These are phyloP conservation scores for Pogonocherus hispidulus DNA, from an alignment of 2,888 invertebrate genomes.

Conservation along the genomic window DNA sequence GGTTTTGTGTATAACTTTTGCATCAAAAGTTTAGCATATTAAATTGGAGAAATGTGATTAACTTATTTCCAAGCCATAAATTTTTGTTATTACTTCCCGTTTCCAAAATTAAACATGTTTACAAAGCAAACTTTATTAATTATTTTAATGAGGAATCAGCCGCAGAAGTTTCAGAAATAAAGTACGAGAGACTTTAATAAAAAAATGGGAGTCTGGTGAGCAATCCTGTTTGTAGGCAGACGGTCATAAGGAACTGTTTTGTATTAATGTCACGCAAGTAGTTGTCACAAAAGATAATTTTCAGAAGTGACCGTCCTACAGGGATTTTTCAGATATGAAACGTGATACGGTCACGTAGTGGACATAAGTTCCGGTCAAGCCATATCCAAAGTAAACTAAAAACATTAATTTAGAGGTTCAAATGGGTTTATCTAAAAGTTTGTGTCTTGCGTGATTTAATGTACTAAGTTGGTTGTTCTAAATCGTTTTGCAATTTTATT, in stretches of 20 bases:
- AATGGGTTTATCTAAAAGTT: conserved; percentile 41
- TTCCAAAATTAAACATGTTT: too few species aligned
- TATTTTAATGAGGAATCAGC: too few species aligned
- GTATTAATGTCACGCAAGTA: conserved; percentile 24
- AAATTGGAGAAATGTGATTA: too few species aligned
- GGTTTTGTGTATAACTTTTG: too few species aligned
- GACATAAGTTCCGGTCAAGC: conserved; percentile 33
- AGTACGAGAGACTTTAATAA: too few species aligned
- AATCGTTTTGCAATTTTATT: conserved; percentile 37
- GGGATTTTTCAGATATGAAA: conserved; percentile 35
- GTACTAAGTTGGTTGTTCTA: conserved; percentile 29
- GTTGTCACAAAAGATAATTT: conserved; percentile 24
- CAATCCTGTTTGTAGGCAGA: neutral
- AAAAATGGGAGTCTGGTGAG: too few species aligned
- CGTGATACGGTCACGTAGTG: conserved; percentile 38
- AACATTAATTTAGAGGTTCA: conserved; percentile 44
- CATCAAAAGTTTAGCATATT: too few species aligned
- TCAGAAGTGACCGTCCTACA: conserved; percentile 25
- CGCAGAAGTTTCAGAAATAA: too few species aligned
- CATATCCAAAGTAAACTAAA: conserved; percentile 41
- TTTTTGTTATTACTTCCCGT: too few species aligned
- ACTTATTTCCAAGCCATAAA: too few species aligned
- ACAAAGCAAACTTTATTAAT: too few species aligned
- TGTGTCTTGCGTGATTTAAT: conserved; percentile 39
- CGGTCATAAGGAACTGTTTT: neutral